These are phyloP conservation scores for Halcyon leucocephala DNA, from an alignment of 2,797 vertebrate species.

Conservation along the genomic window DNA sequence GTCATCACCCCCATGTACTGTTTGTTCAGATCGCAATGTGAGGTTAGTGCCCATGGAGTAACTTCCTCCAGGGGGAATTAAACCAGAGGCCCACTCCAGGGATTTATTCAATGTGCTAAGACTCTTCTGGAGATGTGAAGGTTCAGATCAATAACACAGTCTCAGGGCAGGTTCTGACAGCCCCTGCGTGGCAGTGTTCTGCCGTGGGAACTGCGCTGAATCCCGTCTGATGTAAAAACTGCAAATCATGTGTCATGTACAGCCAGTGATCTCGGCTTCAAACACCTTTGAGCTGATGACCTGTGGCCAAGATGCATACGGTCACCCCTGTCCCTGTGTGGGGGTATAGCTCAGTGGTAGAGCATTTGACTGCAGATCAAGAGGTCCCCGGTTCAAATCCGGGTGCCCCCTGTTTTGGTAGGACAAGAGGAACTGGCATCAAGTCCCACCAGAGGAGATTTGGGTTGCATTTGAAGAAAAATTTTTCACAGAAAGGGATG, in stretches of 20 bases:
- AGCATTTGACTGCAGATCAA: slow-evolving; percentile 60
- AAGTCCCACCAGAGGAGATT: too few species aligned
- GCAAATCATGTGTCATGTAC: background rate
- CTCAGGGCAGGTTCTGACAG: background rate
- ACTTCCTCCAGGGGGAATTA: background rate
- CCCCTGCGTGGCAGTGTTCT: accelerated
- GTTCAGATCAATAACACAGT: background rate
- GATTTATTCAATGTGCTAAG: accelerated
- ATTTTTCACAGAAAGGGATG: too few species aligned
- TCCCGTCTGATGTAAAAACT: background rate
- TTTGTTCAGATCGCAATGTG: background rate
- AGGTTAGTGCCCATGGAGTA: background rate
- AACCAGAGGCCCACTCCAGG: background rate
- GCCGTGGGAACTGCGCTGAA: background rate
- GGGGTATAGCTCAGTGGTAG: slow-evolving; percentile 59
- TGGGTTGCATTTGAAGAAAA: too few species aligned
- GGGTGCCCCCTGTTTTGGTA: background rate
- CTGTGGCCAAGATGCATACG: too few species aligned
- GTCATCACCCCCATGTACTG: accelerated
- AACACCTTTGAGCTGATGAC: too few species aligned
- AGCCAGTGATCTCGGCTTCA: background rate
- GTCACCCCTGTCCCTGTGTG: background rate
- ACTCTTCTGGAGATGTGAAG: background rate
- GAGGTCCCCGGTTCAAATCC: background rate
- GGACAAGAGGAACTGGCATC: too few species aligned